A percentile compares a stretch with the other conserved stretches of the same genome.
Evolutionary conservation across 2,888 invertebrate genomes (phyloP).

Genomic region (Rhamnusium bicolor): DNA sequence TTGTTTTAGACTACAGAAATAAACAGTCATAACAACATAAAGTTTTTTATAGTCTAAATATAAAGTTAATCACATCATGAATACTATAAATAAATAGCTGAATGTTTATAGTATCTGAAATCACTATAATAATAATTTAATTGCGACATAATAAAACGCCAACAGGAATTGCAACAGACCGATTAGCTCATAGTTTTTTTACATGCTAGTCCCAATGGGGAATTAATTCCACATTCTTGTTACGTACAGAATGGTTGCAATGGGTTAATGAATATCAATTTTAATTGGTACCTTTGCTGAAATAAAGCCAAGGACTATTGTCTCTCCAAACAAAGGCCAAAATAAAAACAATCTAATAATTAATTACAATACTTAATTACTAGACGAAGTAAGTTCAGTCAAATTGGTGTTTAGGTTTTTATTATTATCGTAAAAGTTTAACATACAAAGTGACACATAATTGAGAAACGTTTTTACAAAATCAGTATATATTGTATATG

Average conservation of each 20-base stretch:
- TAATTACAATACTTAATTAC: not conserved
- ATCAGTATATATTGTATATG: no score
- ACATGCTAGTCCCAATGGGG: not conserved
- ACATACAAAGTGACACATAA: no score
- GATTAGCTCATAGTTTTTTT: conserved; percentile 1
- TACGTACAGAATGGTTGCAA: conserved; percentile 7
- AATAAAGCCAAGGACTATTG: conserved; percentile 9
- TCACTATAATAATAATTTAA: not conserved
- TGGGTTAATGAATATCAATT: conserved; percentile 4
- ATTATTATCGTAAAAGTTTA: no score
- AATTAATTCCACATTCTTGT: conserved; percentile 9
- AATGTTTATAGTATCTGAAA: not conserved
- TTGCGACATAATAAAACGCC: not conserved
- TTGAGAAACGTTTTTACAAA: no score
- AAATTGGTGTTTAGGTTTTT: not conserved
- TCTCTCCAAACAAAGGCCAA: not conserved
- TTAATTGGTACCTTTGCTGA: conserved; percentile 4
- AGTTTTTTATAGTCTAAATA: not conserved
- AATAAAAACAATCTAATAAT: not conserved
- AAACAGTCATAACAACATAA: not conserved
- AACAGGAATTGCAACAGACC: not conserved
- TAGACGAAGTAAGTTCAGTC: not conserved
- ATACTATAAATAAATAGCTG: not conserved
- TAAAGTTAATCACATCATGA: not conserved
- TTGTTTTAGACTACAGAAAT: not conserved